These are phyloP conservation scores for Troides helena DNA, from an alignment of 2,888 invertebrate species.

Conservation along the genomic window DNA sequence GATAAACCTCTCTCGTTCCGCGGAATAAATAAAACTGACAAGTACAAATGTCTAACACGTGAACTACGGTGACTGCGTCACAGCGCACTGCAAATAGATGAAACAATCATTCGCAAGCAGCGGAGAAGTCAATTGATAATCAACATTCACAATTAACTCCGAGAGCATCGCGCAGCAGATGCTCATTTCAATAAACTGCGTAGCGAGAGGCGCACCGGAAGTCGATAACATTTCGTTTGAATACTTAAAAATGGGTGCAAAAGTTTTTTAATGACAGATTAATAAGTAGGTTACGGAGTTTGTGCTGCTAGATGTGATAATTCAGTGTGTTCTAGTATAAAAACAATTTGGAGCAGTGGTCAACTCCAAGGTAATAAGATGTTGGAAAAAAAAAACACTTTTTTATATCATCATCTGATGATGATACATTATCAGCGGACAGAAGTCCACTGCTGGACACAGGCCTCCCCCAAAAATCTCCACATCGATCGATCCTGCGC, in stretches of 20 bases:
- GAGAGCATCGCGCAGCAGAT: conserved; percentile 9
- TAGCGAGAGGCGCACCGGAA: not conserved
- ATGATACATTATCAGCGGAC: too few species aligned
- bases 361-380: not conserved
- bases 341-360: not conserved
- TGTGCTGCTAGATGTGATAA: not conserved
- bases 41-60: not conserved
- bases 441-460: too few species aligned
- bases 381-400: not conserved
- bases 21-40: too few species aligned
- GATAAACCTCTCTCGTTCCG: too few species aligned
- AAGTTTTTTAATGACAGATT: not conserved
- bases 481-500: too few species aligned
- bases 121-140: conserved; percentile 25
- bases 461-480: too few species aligned
- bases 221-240: not conserved
- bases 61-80: not conserved
- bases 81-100: not conserved
- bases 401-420: not conserved
- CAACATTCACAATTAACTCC: conserved; percentile 18
- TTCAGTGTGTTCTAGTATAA: not conserved
- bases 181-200: conserved; percentile 8
- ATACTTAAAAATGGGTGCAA: not conserved
- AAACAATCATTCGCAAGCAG: conserved; percentile 7
- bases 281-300: not conserved